Evolutionary conservation across 2,113 vertebrate species (phyloP).

Genomic region (Pteropus alecto): DNA sequence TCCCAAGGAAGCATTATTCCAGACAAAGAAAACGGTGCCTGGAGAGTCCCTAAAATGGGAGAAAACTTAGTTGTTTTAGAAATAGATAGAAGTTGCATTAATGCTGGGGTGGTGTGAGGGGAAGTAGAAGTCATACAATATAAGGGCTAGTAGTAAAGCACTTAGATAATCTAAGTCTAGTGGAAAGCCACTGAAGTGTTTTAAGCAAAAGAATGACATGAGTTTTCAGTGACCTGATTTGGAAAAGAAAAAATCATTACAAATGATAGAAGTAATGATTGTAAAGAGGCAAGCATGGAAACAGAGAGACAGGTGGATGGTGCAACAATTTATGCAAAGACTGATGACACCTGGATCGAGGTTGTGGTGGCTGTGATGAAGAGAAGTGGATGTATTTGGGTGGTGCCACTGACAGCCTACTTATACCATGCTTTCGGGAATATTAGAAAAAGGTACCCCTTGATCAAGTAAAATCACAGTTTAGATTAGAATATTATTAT

Average conservation of each 20-base stretch:
- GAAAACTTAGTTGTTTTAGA: neutral
- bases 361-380: neutral
- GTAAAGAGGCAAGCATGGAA: neutral
- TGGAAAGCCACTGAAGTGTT: neutral
- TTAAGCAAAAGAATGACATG: neutral
- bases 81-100: neutral
- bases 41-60: neutral
- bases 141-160: neutral
- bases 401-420: neutral
- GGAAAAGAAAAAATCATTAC: neutral
- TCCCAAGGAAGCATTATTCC: neutral
- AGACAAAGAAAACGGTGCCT: neutral
- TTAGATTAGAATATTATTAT: neutral
- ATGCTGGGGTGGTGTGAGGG: rapidly evolving
- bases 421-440: neutral
- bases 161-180: neutral
- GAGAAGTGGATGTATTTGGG: neutral
- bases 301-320: neutral
- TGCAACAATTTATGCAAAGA: neutral
- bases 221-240: neutral
- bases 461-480: neutral
- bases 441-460: neutral
- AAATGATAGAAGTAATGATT: neutral
- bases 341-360: neutral
- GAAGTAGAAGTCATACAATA: neutral